A percentile compares a stretch with the other conserved stretches of the same genome.
These are phyloP conservation scores for Phyllotis vaccarum DNA, from an alignment of 2,797 vertebrate species.

Conservation along the genomic window DNA sequence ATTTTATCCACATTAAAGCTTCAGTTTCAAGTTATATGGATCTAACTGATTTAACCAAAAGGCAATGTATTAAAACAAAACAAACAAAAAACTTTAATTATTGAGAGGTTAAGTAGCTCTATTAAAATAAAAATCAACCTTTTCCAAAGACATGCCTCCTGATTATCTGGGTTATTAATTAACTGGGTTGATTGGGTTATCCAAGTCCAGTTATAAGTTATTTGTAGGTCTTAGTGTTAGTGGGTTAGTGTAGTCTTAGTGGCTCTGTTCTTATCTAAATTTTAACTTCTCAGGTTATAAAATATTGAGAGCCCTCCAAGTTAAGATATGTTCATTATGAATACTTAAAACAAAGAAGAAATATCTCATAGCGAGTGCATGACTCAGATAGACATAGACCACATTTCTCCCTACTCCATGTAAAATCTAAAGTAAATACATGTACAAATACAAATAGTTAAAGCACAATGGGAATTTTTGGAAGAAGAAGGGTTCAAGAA, in stretches of 20 bases:
- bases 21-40: not conserved
- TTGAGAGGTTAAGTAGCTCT: not conserved
- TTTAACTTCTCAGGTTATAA: not conserved
- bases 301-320: not conserved
- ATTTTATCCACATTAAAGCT: not conserved
- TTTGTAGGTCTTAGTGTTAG: not conserved
- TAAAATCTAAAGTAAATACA: not conserved
- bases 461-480: not conserved
- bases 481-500: not conserved
- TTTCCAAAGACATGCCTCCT: not conserved
- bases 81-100: not conserved
- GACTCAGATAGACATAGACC: not conserved
- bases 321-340: not conserved
- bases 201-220: not conserved
- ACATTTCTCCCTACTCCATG: not conserved
- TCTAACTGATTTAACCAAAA: not conserved
- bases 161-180: not conserved
- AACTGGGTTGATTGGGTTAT: not conserved
- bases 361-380: not conserved
- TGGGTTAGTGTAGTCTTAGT: too few species aligned
- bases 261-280: not conserved
- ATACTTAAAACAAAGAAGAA: not conserved
- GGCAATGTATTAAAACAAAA: not conserved
- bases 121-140: not conserved
- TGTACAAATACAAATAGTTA: not conserved